A percentile compares a stretch with the other conserved stretches of the same genome.
Conservation (phyloP, 2,888 invertebrate species). For the Agrilus mali region DNA sequence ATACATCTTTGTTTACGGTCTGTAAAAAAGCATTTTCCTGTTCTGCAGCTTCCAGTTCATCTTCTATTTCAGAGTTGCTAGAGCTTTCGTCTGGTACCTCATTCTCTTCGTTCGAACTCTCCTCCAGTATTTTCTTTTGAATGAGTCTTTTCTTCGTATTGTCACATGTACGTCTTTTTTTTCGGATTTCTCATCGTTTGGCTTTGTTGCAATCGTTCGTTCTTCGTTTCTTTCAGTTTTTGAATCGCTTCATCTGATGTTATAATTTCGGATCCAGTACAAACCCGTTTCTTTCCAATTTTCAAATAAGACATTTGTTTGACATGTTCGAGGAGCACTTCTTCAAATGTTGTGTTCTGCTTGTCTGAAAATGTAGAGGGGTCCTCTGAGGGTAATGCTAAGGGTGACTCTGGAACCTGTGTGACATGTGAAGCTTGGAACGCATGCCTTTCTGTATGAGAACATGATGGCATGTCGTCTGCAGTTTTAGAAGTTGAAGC, state of each 20-base stretch:
- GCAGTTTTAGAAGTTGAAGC: too few relatives aligned
- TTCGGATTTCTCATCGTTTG: not conserved
- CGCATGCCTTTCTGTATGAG: too few relatives aligned
- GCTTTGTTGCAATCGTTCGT: not conserved
- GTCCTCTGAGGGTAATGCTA: too few relatives aligned
- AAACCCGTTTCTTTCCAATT: not conserved
- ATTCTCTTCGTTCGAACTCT: too few relatives aligned
- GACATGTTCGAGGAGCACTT: not conserved
- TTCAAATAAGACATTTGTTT: not conserved
- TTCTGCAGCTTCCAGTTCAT: slow-evolving; percentile 1
- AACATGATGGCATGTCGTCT: too few relatives aligned
- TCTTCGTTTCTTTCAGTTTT: not conserved
- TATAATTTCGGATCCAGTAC: slow-evolving; percentile 2
- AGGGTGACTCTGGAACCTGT: too few relatives aligned
- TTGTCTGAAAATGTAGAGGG: too few relatives aligned
- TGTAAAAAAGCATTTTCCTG: not conserved
- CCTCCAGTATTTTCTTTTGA: slow-evolving; percentile 3
- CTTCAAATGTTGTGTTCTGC: not conserved
- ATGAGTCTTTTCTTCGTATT: not conserved
- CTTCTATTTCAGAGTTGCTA: slow-evolving; percentile 1
- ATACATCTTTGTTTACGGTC: not conserved
- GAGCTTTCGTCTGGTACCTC: not conserved
- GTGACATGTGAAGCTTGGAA: too few relatives aligned
- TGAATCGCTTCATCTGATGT: not conserved
- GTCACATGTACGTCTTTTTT: not conserved